Base-by-base conservation (phyloP, 37 sponge, comb jelly and placozoan species). In the Axinella damicornis region DNA sequence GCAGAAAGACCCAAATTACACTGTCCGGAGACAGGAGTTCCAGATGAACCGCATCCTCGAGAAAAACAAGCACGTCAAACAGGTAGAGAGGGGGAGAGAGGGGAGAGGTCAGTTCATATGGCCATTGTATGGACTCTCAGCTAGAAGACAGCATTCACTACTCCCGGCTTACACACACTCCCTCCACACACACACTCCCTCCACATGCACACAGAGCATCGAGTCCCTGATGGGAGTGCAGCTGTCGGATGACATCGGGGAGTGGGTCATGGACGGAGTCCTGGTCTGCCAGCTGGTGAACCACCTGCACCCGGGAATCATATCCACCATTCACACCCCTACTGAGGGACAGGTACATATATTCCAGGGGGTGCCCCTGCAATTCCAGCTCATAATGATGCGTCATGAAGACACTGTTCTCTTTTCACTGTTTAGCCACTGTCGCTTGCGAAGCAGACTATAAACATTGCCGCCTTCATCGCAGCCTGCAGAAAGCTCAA, bases 211-310 rank as follows among this genome's bases (percentile, higher is more conserved):
- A 2, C 41, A 93, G 93, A n/a, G 56, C 28, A 39, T 94, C 40
- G 94, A 94, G 77, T 60, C 32, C 1, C 38, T 94, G 46, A 56
- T 94, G n/a, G 84, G 72, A 0, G 56, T 83, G 5, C 33, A 77
- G 37, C 20, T 94, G 18, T 22, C 71, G 0, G 88, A 94, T n/a
- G 94, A 94, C 57, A 41, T 94, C 6, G 80, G 85, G 14, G 84
- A 73, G 12, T 64, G 74, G 65, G 65, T 94, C 18, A 39, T 30
- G 14, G 94, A 94, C 70, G 94, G 94, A 17, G 85, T 90, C 15
- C 30, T 89, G 32, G 81, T 90, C 30, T 94, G 94, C 80, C 78
- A 87, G 59, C 76, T 94, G 31, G 82, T 94, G 52, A 90, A 90
- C 73, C 79, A 81, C 34, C 85, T 94, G 1, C 88, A 87, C 28